Evolutionary conservation across 1,140 invertebrate species (phyloP), one percentile per base, ranked within the genome.

Genomic region (Choristoneura fumiferana): DNA sequence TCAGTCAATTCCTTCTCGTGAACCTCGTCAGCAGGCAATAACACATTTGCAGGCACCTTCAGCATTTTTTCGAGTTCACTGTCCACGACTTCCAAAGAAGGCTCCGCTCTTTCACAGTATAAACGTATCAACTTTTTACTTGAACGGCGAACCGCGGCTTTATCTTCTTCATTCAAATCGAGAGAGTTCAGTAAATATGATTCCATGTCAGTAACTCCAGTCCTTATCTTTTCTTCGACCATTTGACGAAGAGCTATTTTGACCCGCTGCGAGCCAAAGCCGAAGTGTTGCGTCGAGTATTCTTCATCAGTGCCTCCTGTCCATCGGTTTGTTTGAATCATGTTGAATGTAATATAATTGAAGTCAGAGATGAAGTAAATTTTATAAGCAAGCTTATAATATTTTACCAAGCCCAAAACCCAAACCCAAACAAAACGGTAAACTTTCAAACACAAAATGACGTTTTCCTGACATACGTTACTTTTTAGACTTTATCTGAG

Each of bases 231-330:
- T 53, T 86, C 77, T 62, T 86, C 83, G n/a, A 89, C 68, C 86
- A 89, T 87, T 76, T 89, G 71, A 1, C 86, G 73, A 8, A 87
- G 69, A 4, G 86, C 71, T 15, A 89, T 84, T 78, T 89, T 83
- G 0, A 89, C 61, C 12, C 84, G 65, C 66, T 89, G 86, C 8
- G 81, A 61, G 13, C 86, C 86, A 60, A 89, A 89, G 10, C 86
- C 84, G 56, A 89, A 89, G 61, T 81, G 76, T 54, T 89, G 83
- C 1, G 86, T 87, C 68, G 86, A 78, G 57, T 87, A 89, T 67
- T 89, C 86, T 70, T 89, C 84, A 5, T 87, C 77, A 1, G 74
- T 78, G 9, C 86, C 86, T 38, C 86, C 86, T 29, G 54, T 73
- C 86, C 86, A 89, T n/a, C 67, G 62, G 56, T 70, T 59, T 29